These are phyloP conservation scores for Enteromius anoplus DNA, from an alignment of 2,797 vertebrate species.

Conservation along the genomic window DNA sequence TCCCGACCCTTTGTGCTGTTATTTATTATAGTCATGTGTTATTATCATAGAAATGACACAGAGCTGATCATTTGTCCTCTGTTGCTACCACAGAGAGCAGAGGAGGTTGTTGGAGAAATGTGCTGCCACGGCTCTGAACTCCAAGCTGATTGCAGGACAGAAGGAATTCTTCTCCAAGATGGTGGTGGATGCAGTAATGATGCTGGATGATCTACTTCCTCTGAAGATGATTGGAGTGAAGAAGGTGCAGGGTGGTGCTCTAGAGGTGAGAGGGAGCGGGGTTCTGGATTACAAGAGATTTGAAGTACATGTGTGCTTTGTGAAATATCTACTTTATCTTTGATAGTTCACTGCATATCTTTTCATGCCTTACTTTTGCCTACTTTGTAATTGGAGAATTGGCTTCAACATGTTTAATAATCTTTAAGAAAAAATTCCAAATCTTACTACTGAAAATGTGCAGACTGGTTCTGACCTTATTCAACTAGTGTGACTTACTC, in stretches of 20 bases:
- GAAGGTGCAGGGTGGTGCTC: slow-evolving; percentile 95
- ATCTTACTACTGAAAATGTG: not conserved
- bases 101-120: slow-evolving; percentile 91
- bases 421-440: not conserved
- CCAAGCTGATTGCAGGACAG: slow-evolving; percentile 94
- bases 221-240: slow-evolving; percentile 99
- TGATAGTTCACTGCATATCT: not conserved
- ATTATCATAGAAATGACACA: not conserved
- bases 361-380: not conserved
- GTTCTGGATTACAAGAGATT: not conserved
- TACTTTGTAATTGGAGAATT: not conserved
- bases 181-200: slow-evolving; percentile 95
- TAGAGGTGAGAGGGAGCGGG: slow-evolving; percentile 80
- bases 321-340: not conserved
- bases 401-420: not conserved
- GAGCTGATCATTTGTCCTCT: not conserved
- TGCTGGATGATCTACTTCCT: slow-evolving; percentile 90
- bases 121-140: slow-evolving; percentile 93
- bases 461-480: not conserved
- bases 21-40: not conserved
- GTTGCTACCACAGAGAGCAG: slow-evolving; percentile 76
- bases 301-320: too few species aligned
- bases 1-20: slow-evolving; percentile 26
- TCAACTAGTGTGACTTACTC: not conserved
- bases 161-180: slow-evolving; percentile 94